Percentiles rank a stretch among this genome's conserved stretches.
phyloP scores from a whole-genome alignment of 2,888 invertebrate species.

The Tetragonula carbonaria region DNA sequence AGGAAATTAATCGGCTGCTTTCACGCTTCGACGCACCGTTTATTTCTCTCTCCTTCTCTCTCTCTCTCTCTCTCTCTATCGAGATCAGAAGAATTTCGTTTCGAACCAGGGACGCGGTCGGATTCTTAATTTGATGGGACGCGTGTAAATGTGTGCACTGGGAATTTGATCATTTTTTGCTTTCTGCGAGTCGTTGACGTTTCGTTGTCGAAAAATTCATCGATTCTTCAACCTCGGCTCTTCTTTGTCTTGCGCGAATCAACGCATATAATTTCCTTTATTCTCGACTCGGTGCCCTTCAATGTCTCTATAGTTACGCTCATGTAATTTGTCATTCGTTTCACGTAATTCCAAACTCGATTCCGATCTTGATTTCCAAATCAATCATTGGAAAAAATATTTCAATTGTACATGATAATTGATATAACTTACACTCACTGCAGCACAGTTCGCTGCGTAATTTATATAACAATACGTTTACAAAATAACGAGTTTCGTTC shows the following conservation, averaged over 20 bases:
- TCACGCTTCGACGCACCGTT: neutral
- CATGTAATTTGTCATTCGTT: too few relatives aligned
- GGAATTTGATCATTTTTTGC: neutral
- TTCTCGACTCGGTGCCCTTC: too few relatives aligned
- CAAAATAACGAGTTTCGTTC: too few relatives aligned
- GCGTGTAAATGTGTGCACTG: conserved; percentile 10
- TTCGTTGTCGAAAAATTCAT: neutral
- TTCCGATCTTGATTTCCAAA: too few relatives aligned
- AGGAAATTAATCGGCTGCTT: conserved; percentile 31
- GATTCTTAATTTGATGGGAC: neutral
- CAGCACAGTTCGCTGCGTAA: too few relatives aligned
- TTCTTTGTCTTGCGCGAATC: neutral
- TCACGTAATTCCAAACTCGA: too few relatives aligned
- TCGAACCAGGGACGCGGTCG: neutral
- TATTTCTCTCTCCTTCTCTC: neutral
- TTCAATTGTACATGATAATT: too few relatives aligned
- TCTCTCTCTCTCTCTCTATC: neutral
- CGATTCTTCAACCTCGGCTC: neutral
- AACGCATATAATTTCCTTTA: neutral
- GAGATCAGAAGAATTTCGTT: too few relatives aligned
- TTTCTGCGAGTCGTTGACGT: neutral
- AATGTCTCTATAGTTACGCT: too few relatives aligned
- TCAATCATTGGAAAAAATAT: too few relatives aligned
- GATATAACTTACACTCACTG: too few relatives aligned
- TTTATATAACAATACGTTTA: too few relatives aligned